These are phyloP conservation scores for Caretta caretta DNA, from an alignment of 2,113 vertebrate species.

Conservation along the genomic window DNA sequence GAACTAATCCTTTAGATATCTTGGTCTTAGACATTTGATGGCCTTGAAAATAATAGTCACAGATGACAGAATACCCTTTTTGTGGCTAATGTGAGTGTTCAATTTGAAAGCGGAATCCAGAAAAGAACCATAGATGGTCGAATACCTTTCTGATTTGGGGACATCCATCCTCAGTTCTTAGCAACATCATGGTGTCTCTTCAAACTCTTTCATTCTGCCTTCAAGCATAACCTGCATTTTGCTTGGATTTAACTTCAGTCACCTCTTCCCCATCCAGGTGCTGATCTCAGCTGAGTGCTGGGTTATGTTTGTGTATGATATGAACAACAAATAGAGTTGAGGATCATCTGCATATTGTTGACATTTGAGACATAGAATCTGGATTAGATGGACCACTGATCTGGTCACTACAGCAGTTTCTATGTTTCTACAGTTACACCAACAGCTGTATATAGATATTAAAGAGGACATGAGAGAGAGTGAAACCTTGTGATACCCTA, in stretches of 20 bases:
- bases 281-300: not conserved
- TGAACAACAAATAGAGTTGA: not conserved
- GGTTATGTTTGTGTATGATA: not conserved
- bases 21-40: not conserved
- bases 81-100: not conserved
- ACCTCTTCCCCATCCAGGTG: not conserved
- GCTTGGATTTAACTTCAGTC: not conserved
- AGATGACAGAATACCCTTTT: rapidly evolving
- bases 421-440: not conserved
- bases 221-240: not conserved
- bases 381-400: not conserved
- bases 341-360: not conserved
- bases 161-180: not conserved
- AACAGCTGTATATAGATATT: not conserved
- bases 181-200: not conserved
- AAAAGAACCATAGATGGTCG: not conserved
- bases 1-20: not conserved
- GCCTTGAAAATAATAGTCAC: not conserved
- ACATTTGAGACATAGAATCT: not conserved
- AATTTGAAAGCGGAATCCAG: not conserved
- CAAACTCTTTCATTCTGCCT: not conserved
- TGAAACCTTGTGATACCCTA: not conserved
- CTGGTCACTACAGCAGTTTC: not conserved
- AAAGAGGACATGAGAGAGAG: not conserved
- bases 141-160: not conserved